Conservation (phyloP, 2,888 invertebrate genomes). For the Drosophila kanekoi region DNA sequence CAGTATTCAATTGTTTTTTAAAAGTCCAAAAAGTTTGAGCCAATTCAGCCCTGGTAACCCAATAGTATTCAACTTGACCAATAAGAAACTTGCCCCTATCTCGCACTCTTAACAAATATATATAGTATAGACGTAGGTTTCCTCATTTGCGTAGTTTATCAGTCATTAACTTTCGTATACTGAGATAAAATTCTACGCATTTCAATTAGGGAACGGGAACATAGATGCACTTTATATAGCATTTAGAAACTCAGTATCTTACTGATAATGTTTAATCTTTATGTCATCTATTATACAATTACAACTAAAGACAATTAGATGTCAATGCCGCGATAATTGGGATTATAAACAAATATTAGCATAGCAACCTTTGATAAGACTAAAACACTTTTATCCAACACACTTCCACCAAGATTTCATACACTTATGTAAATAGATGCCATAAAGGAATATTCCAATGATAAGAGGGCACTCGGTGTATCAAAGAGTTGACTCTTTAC, state of each 20-base stretch:
- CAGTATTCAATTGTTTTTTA: not conserved
- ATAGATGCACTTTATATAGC: constrained; percentile 5
- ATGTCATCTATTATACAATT: constrained; percentile 18
- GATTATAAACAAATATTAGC: constrained; percentile 20
- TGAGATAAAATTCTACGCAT: constrained; percentile 3
- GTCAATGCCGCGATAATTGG: constrained; percentile 46
- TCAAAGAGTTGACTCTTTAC: not conserved
- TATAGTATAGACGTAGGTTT: not conserved
- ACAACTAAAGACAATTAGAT: constrained; percentile 14
- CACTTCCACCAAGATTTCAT: constrained; percentile 4
- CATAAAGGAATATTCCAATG: constrained; percentile 18
- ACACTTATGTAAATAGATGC: constrained; percentile 12
- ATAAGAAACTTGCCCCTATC: too few species aligned
- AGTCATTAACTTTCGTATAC: not conserved
- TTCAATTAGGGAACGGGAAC: not conserved
- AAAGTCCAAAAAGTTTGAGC: not conserved
- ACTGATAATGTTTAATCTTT: constrained; percentile 28
- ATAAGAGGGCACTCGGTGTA: not conserved
- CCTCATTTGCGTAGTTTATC: not conserved
- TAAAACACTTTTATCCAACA: not conserved
- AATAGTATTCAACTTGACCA: too few species aligned
- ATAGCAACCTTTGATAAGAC: constrained; percentile 33
- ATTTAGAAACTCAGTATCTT: constrained; percentile 10
- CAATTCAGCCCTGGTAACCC: not conserved
- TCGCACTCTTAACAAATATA: not conserved